These are phyloP conservation scores for Heliornis fulica DNA, from an alignment of 2,113 vertebrate genomes.

Conservation along the genomic window DNA sequence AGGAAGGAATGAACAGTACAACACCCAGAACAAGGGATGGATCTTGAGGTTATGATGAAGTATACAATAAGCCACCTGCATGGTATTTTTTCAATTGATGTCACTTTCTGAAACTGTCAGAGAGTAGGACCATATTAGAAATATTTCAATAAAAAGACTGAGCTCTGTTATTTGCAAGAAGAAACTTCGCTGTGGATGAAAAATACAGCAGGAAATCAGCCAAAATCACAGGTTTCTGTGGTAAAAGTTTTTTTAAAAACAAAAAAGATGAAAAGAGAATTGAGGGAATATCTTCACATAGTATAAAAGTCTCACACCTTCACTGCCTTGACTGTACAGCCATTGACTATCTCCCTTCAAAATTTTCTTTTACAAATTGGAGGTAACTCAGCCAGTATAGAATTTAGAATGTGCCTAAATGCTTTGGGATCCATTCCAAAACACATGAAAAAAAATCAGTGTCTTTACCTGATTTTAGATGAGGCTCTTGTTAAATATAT, in stretches of 20 bases:
- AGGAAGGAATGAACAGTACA: conserved; percentile 39
- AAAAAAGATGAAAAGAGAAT: neutral
- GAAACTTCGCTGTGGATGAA: neutral
- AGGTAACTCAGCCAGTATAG: neutral
- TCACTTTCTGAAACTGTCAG: conserved; percentile 36
- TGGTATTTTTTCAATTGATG: neutral
- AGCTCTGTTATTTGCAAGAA: neutral
- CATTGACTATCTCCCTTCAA: neutral
- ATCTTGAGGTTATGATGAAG: conserved; percentile 45
- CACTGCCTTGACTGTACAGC: neutral
- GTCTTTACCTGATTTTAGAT: neutral
- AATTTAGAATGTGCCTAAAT: conserved; percentile 2
- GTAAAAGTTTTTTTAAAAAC: neutral
- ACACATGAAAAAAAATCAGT: neutral
- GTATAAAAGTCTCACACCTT: neutral
- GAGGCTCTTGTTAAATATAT: neutral
- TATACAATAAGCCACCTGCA: conserved; percentile 36
- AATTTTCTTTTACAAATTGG: neutral
- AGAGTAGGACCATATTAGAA: conserved; percentile 24
- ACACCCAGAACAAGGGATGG: conserved; percentile 15
- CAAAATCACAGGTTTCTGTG: neutral
- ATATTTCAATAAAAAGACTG: neutral
- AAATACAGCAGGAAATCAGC: conserved; percentile 1
- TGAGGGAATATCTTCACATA: neutral
- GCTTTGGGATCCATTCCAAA: neutral